These are phyloP conservation scores for Drosophila infuscata DNA, from an alignment of 2,888 invertebrate species.

Conservation along the genomic window DNA sequence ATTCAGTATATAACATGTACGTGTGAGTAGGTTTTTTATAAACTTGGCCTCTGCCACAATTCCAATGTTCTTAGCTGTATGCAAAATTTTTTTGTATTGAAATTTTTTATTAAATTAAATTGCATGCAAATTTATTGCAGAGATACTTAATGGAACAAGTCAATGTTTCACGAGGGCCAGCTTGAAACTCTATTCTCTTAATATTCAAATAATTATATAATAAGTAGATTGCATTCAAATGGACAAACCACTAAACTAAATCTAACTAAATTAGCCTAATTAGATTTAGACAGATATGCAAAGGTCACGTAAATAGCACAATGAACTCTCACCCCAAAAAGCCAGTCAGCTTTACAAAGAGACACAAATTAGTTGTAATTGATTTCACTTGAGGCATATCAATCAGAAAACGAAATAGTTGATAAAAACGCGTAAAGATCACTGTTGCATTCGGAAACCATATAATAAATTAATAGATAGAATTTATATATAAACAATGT, in stretches of 20 bases:
- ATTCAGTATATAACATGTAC: not conserved
- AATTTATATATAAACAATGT: not conserved
- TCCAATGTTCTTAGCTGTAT: not conserved
- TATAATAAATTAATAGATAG: not conserved
- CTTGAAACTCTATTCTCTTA: not conserved
- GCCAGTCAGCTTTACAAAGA: not conserved
- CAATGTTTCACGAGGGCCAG: not conserved
- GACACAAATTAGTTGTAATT: not conserved
- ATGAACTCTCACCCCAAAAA: not conserved
- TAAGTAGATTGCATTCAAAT: not conserved
- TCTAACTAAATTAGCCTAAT: slow-evolving; percentile 1
- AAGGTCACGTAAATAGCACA: not conserved
- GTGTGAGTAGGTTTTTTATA: not conserved
- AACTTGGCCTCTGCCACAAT: not conserved
- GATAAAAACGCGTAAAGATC: too few relatives aligned
- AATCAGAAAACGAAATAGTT: too few relatives aligned
- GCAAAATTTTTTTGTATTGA: not conserved
- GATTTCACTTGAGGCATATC: not conserved
- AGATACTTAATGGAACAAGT: not conserved
- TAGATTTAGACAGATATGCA: not conserved
- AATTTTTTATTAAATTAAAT: not conserved
- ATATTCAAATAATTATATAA: not conserved
- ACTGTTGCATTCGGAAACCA: not conserved
- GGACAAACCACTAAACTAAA: not conserved
- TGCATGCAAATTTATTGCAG: too few relatives aligned